phyloP scores from a whole-genome alignment of 2,888 invertebrate genomes.

The Leucania comma region DNA sequence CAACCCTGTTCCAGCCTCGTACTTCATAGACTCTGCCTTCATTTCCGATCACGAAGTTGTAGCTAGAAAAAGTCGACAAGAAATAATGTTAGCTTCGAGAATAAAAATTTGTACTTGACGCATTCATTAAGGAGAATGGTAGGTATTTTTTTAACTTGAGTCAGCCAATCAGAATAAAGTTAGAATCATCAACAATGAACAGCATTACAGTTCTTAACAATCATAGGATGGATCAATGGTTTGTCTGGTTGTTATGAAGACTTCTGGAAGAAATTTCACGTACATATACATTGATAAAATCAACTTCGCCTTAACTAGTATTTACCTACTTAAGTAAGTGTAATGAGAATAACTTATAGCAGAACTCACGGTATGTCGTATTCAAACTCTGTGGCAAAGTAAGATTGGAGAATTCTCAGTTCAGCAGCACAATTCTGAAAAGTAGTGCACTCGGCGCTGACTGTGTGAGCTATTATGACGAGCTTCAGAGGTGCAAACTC shows the following conservation, averaged over 20 bases:
- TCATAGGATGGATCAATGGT: neutral
- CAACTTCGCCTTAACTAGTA: too few relatives aligned
- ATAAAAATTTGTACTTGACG: neutral
- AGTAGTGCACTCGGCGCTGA: constrained; percentile 73
- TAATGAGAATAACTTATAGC: neutral
- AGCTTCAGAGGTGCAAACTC: constrained; percentile 77
- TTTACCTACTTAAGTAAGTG: too few relatives aligned
- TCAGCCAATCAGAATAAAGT: neutral
- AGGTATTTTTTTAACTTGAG: neutral
- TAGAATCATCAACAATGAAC: neutral
- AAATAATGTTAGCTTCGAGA: neutral
- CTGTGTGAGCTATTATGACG: constrained; percentile 83
- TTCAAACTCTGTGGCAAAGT: constrained; percentile 57
- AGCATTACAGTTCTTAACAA: neutral
- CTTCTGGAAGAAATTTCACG: neutral
- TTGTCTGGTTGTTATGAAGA: neutral
- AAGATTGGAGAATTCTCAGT: constrained; percentile 76
- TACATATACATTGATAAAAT: too few relatives aligned
- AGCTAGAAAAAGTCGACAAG: constrained; percentile 70
- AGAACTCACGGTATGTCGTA: constrained; percentile 68
- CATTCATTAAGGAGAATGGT: neutral
- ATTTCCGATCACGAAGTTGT: constrained; percentile 92
- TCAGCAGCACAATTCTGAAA: constrained; percentile 80
- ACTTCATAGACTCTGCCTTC: constrained; percentile 92
- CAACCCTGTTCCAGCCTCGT: constrained; percentile 90